phyloP scores from a whole-genome alignment of 2,113 vertebrate species.

The Protobothrops mucrosquamatus region DNA sequence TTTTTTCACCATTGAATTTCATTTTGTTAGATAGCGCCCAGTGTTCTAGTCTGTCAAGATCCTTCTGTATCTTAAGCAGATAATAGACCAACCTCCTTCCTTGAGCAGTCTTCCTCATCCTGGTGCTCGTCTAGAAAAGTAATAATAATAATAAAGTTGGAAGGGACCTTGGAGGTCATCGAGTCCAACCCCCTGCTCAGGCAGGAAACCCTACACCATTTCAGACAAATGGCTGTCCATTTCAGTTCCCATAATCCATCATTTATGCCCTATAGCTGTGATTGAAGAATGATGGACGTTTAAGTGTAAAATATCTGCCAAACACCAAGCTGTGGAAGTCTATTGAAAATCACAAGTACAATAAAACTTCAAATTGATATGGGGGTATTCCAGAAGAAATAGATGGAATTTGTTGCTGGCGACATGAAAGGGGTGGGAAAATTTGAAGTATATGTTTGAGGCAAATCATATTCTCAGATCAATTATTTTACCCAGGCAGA shows the following conservation, averaged over 20 bases:
- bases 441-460: not conserved
- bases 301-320: not conserved
- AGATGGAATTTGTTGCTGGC: not conserved
- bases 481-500: not conserved
- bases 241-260: not conserved
- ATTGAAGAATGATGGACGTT: not conserved
- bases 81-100: not conserved
- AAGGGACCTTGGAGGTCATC: no score
- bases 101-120: not conserved
- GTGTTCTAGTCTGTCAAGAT: no score
- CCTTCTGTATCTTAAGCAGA: not conserved
- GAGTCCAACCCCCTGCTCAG: no score
- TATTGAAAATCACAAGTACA: not conserved
- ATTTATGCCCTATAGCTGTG: not conserved
- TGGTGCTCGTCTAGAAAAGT: not conserved
- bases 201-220: no score
- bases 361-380: not conserved
- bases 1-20: no score
- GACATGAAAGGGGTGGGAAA: not conserved
- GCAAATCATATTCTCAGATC: not conserved
- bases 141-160: no score
- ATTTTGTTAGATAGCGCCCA: no score
- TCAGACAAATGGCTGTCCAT: no score
- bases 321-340: not conserved
- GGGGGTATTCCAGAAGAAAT: not conserved